Evolutionary conservation across 2,113 vertebrate species (phyloP).

Genomic region (Actinemys pallida): DNA sequence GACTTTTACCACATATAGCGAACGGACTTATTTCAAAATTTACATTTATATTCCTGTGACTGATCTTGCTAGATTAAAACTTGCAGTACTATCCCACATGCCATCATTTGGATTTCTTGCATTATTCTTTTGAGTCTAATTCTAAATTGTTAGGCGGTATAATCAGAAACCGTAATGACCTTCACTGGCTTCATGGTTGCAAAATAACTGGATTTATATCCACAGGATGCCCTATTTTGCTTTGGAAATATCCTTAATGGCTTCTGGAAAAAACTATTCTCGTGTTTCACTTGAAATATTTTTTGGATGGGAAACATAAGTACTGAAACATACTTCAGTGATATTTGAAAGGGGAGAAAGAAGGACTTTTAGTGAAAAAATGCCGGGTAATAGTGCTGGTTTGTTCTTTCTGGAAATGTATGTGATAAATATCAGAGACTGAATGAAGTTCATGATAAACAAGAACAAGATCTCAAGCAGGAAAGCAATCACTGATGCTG

Average conservation of each 20-base stretch:
- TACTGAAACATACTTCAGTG: slow-evolving; percentile 55
- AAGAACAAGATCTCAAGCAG: slow-evolving; percentile 42
- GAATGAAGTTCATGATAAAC: slow-evolving; percentile 55
- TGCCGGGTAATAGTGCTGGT: slow-evolving; percentile 58
- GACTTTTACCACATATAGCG: background rate
- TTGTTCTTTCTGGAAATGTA: slow-evolving; percentile 68
- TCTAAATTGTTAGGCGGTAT: background rate
- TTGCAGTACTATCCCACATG: slow-evolving; percentile 44
- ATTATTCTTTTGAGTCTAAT: slow-evolving; percentile 44
- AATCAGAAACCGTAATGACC: slow-evolving; percentile 44
- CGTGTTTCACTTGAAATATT: slow-evolving; percentile 69
- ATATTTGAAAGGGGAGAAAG: slow-evolving; percentile 53
- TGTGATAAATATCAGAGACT: slow-evolving; percentile 63
- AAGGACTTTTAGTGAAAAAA: slow-evolving; percentile 61
- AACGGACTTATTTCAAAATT: slow-evolving; percentile 22
- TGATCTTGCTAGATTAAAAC: slow-evolving; percentile 5
- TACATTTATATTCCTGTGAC: slow-evolving; percentile 22
- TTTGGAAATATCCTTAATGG: slow-evolving; percentile 61
- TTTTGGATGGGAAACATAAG: slow-evolving; percentile 68
- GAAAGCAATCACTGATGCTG: slow-evolving; percentile 36
- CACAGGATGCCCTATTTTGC: slow-evolving; percentile 30
- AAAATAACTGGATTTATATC: slow-evolving; percentile 67
- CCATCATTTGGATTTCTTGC: background rate
- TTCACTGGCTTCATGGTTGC: slow-evolving; percentile 38
- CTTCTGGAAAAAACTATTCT: slow-evolving; percentile 52